Conservation (phyloP, 1,140 invertebrate species). For the Dreissena rostriformis region DNA sequence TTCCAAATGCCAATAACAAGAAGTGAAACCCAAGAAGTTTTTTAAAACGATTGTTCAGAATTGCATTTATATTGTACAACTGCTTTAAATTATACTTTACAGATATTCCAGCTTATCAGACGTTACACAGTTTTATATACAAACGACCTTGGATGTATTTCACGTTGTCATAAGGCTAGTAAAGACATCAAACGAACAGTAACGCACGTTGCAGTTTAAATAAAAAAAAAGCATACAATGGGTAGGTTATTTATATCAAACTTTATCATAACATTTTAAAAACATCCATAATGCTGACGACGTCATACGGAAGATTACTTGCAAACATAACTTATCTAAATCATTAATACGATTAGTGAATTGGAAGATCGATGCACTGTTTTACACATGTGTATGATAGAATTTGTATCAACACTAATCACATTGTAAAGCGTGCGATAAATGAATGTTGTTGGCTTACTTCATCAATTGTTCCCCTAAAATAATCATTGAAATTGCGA, state of each 20-base stretch:
- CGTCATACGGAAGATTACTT: background rate
- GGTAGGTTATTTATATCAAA: too few relatives aligned
- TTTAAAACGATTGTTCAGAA: background rate
- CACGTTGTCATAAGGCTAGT: background rate
- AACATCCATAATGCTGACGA: background rate
- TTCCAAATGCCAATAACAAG: background rate
- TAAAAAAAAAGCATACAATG: too few relatives aligned
- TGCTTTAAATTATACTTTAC: background rate
- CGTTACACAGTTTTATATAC: background rate
- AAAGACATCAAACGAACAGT: too few relatives aligned
- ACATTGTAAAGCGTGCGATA: too few relatives aligned
- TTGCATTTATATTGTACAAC: background rate
- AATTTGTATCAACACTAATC: too few relatives aligned
- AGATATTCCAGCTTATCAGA: background rate
- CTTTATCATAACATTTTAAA: too few relatives aligned
- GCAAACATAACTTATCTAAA: background rate
- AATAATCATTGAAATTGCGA: conserved; percentile 10
- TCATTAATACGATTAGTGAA: background rate
- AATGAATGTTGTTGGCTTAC: conserved; percentile 5
- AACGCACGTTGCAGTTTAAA: too few relatives aligned
- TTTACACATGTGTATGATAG: background rate
- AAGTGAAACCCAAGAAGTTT: background rate
- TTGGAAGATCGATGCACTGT: background rate
- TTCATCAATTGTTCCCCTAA: conserved; percentile 49
- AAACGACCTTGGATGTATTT: background rate